These are phyloP conservation scores for Brachyistius frenatus DNA, from an alignment of 2,113 vertebrate species.

Conservation along the genomic window DNA sequence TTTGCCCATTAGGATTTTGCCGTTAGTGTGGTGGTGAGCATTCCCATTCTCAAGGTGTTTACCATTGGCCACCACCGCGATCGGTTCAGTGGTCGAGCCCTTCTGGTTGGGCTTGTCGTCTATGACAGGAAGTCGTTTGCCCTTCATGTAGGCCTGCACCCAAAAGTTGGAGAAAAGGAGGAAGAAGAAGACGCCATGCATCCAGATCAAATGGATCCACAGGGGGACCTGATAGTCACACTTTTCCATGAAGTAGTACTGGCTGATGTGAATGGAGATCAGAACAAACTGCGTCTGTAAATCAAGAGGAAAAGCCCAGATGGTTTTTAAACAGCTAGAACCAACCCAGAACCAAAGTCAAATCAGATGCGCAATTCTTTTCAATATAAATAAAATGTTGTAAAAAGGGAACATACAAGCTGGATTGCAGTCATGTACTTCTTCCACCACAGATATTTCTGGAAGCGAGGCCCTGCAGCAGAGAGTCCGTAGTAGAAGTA, in stretches of 20 bases:
- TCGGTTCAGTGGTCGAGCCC: slow-evolving; percentile 45
- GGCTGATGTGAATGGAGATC: slow-evolving; percentile 93
- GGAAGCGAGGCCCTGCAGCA: slow-evolving; percentile 93
- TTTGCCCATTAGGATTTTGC: slow-evolving; percentile 87
- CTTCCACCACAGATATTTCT: slow-evolving; percentile 99
- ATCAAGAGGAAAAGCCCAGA: neutral
- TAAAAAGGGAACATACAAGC: slow-evolving; percentile 85
- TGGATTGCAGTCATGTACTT: slow-evolving; percentile 98
- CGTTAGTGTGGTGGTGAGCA: slow-evolving; percentile 84
- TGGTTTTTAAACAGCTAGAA: neutral
- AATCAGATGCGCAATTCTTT: neutral
- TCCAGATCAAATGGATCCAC: slow-evolving; percentile 96
- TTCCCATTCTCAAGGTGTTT: slow-evolving; percentile 85
- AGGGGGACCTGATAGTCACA: slow-evolving; percentile 94
- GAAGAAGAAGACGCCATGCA: slow-evolving; percentile 96
- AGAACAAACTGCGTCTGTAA: slow-evolving; percentile 92
- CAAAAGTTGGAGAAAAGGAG: slow-evolving; percentile 97
- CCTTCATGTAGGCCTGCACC: slow-evolving; percentile 97
- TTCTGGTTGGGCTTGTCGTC: slow-evolving; percentile 65
- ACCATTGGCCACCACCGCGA: slow-evolving; percentile 69
- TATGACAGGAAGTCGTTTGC: slow-evolving; percentile 88
- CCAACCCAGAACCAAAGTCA: neutral
- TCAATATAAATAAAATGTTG: neutral
- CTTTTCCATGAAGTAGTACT: slow-evolving; percentile 97
- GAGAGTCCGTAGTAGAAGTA: slow-evolving; percentile 95